Conservation (phyloP, 1,140 invertebrate genomes). For the Halesus radiatus region DNA sequence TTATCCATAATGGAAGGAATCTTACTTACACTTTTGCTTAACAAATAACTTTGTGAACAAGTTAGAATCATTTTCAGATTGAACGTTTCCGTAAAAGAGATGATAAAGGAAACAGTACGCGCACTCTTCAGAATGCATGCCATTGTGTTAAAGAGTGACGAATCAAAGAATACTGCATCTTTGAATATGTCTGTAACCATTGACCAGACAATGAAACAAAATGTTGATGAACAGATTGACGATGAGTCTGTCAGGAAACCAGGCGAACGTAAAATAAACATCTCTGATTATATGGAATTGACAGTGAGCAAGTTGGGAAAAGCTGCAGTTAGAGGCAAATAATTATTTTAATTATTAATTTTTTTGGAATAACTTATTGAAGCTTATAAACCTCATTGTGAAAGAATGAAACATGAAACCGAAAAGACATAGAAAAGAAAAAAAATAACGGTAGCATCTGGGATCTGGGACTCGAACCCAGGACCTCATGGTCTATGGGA, state of each 20-base stretch:
- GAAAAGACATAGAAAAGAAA: too few relatives aligned
- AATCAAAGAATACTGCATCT: background rate
- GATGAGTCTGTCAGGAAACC: background rate
- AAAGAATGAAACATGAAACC: too few relatives aligned
- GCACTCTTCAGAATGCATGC: slow-evolving; percentile 74
- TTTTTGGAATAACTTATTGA: too few relatives aligned
- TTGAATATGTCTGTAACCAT: slow-evolving; percentile 33
- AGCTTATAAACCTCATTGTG: too few relatives aligned
- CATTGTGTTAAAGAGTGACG: slow-evolving; percentile 58
- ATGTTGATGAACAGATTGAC: background rate
- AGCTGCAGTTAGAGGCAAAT: slow-evolving; percentile 86
- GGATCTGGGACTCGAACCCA: too few relatives aligned
- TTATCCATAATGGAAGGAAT: too few relatives aligned
- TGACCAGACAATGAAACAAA: slow-evolving; percentile 25
- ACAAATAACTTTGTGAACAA: too few relatives aligned
- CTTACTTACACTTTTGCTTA: too few relatives aligned
- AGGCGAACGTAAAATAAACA: background rate
- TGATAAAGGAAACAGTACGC: slow-evolving; percentile 73
- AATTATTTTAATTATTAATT: too few relatives aligned
- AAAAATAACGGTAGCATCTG: too few relatives aligned
- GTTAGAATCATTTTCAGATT: slow-evolving; percentile 59
- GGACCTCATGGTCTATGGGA: too few relatives aligned
- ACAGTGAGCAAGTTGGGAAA: slow-evolving; percentile 80
- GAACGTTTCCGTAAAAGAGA: slow-evolving; percentile 70
- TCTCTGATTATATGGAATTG: slow-evolving; percentile 67